Evolutionary conservation across 2,797 vertebrate species (phyloP).

Genomic region (Cyprinella venusta): DNA sequence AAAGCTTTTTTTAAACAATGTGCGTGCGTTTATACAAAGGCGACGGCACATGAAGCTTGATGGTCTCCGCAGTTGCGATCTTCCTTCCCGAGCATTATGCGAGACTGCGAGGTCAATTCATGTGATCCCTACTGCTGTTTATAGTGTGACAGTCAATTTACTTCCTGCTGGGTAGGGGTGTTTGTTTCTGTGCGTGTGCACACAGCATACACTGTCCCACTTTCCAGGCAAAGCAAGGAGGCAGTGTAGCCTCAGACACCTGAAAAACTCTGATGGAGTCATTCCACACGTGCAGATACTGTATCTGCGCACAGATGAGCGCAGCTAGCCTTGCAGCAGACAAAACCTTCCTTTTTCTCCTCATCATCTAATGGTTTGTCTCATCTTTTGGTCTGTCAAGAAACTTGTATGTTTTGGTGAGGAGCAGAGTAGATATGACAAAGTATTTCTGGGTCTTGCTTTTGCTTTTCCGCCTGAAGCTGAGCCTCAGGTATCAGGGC

Average conservation of each 20-base stretch:
- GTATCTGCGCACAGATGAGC: too few species aligned
- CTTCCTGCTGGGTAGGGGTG: conserved; percentile 51
- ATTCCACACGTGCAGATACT: neutral
- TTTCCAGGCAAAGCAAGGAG: neutral
- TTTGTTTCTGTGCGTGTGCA: conserved; percentile 34
- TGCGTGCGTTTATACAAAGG: conserved; percentile 15
- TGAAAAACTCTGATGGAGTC: neutral
- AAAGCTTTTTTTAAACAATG: neutral
- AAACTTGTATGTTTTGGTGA: conserved; percentile 32
- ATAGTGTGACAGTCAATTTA: conserved; percentile 60
- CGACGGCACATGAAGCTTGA: neutral
- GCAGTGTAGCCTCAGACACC: neutral
- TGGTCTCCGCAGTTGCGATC: conserved; percentile 57
- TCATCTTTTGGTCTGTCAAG: conserved; percentile 14
- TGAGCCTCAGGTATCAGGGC: conserved; percentile 31
- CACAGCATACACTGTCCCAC: conserved; percentile 29
- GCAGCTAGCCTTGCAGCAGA: neutral
- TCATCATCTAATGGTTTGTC: conserved; percentile 4
- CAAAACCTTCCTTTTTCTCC: neutral
- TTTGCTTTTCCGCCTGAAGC: conserved; percentile 38
- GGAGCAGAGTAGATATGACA: neutral
- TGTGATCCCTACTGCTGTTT: conserved; percentile 56
- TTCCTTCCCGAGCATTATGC: conserved; percentile 59
- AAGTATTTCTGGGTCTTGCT: conserved; percentile 22
- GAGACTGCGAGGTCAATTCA: conserved; percentile 62